These are phyloP conservation scores for Mobula hypostoma DNA, from an alignment of 2,113 vertebrate species.

Conservation along the genomic window DNA sequence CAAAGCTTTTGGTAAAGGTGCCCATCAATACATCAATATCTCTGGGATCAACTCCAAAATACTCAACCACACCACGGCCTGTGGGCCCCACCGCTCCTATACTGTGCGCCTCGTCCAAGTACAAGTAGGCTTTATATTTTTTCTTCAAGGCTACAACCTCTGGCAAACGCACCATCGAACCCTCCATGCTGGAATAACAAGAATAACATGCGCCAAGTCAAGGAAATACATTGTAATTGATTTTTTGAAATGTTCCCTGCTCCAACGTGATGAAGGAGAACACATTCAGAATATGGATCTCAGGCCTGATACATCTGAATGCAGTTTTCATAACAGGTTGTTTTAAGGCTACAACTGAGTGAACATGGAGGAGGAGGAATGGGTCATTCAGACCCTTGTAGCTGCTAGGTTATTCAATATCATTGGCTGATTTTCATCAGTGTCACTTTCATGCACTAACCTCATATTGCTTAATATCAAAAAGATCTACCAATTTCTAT, in stretches of 20 bases:
- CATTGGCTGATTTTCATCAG: no score
- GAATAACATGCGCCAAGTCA: constrained; percentile 39
- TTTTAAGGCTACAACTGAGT: background rate
- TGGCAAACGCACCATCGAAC: constrained; percentile 74
- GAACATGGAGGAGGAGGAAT: no score
- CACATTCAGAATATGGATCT: background rate
- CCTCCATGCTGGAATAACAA: constrained; percentile 74
- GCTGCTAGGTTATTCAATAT: no score
- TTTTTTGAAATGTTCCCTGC: background rate
- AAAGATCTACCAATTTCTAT: no score
- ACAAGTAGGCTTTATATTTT: constrained; percentile 89
- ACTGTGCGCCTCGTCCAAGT: constrained; percentile 89
- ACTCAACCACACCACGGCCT: constrained; percentile 75
- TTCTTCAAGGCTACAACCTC: constrained; percentile 82
- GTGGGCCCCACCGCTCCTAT: constrained; percentile 72
- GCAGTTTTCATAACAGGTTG: background rate
- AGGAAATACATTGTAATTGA: background rate
- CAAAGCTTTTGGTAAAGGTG: constrained; percentile 91
- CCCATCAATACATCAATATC: constrained; percentile 86
- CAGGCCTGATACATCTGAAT: background rate
- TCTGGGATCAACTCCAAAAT: constrained; percentile 64
- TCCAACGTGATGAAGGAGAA: background rate
- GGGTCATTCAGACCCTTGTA: no score
- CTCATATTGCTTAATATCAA: no score
- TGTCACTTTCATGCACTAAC: no score